Conservation (phyloP, 2,888 invertebrate genomes). For the Trichogramma dendrolimi region DNA sequence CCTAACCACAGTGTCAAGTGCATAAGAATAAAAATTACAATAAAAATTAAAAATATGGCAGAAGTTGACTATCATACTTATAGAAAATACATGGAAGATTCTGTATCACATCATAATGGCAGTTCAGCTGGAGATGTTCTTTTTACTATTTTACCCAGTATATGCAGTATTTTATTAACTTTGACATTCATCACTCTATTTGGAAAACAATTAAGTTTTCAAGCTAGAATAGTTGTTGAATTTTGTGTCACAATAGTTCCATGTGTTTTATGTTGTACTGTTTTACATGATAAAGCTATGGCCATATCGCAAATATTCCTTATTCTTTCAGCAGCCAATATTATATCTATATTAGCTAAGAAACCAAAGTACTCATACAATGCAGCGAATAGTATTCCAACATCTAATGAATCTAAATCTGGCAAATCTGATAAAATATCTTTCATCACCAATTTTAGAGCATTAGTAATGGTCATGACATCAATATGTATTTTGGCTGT, state of each 20-base stretch:
- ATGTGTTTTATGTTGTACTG: conserved; percentile 45
- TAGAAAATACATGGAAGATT: conserved; percentile 43
- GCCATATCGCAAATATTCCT: conserved; percentile 36
- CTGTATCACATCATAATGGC: conserved; percentile 47
- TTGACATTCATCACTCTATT: conserved; percentile 35
- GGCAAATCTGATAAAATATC: conserved; percentile 29
- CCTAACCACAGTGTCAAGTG: too few relatives aligned
- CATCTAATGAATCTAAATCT: conserved; percentile 1
- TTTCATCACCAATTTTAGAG: conserved; percentile 66
- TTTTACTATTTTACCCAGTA: conserved; percentile 39
- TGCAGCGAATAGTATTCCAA: background rate
- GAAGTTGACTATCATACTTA: conserved; percentile 35
- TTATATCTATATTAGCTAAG: conserved; percentile 29
- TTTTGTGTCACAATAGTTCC: conserved; percentile 43
- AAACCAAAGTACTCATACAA: conserved; percentile 23
- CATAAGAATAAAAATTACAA: too few relatives aligned
- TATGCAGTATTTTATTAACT: conserved; percentile 39
- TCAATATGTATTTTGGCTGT: conserved; percentile 85
- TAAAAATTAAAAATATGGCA: conserved; percentile 27
- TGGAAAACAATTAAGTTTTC: conserved; percentile 30
- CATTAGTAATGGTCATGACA: conserved; percentile 69
- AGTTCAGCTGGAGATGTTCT: conserved; percentile 42
- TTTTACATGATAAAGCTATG: conserved; percentile 39
- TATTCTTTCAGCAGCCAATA: conserved; percentile 34
- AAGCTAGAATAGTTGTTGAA: conserved; percentile 40